These are phyloP conservation scores for Aegotheles bennettii DNA, from an alignment of 2,113 vertebrate species.

Conservation along the genomic window DNA sequence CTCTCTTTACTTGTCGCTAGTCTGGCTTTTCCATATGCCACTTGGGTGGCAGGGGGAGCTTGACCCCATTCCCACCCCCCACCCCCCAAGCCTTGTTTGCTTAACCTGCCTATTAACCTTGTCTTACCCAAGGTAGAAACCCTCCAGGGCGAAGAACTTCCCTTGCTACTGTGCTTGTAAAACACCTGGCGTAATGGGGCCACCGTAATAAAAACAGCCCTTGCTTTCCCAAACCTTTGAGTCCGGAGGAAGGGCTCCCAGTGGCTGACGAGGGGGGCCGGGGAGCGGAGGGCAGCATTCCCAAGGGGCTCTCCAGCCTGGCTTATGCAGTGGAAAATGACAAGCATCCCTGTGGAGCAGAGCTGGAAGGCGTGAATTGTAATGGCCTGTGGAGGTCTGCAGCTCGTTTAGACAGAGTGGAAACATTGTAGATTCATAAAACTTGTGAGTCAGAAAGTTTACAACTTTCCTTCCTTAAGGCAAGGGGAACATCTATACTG, in stretches of 20 bases:
- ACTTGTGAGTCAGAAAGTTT: slow-evolving; percentile 17
- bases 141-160: neutral
- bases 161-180: slow-evolving; percentile 23
- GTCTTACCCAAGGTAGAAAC: slow-evolving; percentile 13
- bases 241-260: neutral
- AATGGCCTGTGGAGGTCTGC: slow-evolving; percentile 21
- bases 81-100: neutral
- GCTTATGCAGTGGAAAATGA: slow-evolving; percentile 52
- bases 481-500: neutral
- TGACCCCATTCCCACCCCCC: neutral
- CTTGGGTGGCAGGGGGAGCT: neutral
- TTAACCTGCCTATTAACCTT: slow-evolving; percentile 45
- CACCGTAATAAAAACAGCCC: neutral
- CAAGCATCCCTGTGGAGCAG: neutral
- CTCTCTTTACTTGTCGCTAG: neutral
- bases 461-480: neutral
- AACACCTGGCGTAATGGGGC: neutral
- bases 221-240: neutral
- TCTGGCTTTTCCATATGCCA: neutral
- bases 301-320: neutral
- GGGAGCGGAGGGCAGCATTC: neutral
- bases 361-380: neutral
- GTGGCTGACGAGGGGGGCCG: neutral
- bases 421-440: slow-evolving; percentile 33
- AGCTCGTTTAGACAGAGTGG: neutral